A percentile compares a stretch with the other conserved stretches of the same genome.
Conservation (phyloP, 1,140 invertebrate genomes). For the Sminthurinus signatus region DNA sequence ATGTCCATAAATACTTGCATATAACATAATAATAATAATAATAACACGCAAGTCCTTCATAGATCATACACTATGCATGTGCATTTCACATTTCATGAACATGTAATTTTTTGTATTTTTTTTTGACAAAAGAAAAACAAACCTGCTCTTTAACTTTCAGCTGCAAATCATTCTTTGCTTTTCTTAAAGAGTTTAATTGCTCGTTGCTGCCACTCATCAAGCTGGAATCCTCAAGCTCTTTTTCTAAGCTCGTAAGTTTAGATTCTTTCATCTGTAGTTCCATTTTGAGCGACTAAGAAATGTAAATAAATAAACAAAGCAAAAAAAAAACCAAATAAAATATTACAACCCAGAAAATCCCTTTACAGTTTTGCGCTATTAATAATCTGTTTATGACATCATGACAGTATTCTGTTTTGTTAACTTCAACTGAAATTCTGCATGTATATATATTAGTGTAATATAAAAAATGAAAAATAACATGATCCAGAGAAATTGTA, state of each 20-base stretch:
- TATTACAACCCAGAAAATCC: background rate
- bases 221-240: constrained; percentile 76
- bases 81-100: too few relatives aligned
- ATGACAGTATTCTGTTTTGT: too few relatives aligned
- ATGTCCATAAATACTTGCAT: too few relatives aligned
- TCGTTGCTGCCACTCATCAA: constrained; percentile 77
- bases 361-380: background rate
- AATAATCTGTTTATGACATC: background rate
- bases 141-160: constrained; percentile 73
- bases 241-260: constrained; percentile 63
- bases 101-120: too few relatives aligned
- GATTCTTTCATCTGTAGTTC: constrained; percentile 84
- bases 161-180: constrained; percentile 80
- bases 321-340: constrained; percentile 19
- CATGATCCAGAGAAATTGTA: background rate
- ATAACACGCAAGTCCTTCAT: too few relatives aligned
- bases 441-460: too few relatives aligned
- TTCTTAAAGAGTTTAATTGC: constrained; percentile 71
- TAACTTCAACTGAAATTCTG: background rate
- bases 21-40: too few relatives aligned
- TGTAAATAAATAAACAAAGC: constrained; percentile 17
- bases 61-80: too few relatives aligned
- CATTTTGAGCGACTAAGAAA: constrained; percentile 64
- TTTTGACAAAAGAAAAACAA: background rate
- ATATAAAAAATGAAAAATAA: too few relatives aligned